Evolutionary conservation across 23 tunicate species (phyloP), one percentile per base, ranked within the genome.

Genomic region (Halocynthia roretzi): DNA sequence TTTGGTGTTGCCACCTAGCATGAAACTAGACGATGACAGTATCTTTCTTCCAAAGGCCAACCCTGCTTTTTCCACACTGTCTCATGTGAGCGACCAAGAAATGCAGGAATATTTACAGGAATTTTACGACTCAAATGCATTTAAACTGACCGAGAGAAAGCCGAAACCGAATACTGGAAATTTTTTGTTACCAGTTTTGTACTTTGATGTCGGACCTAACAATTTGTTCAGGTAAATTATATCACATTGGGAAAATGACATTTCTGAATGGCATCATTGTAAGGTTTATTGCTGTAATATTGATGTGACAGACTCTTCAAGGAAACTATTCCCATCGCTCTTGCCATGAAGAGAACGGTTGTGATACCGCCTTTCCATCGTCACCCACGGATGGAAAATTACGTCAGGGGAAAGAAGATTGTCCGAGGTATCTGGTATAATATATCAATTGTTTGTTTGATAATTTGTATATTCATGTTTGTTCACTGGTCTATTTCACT

Each of bases 191-290:
- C 99, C 99, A 7, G 71, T 94, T 61, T 68, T 94, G 80, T 88
- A 69, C 76, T 94, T 90, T 78, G 93, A 94, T 75, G 93, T 94
- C 82, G 99, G 99, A 8, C 99, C 99, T 8, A 94, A 94, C 78
- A 94, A 94, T 77, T 68, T 94, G 20, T 94, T 82, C 83, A 84
- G 99, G 95, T 85, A 81, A n/a, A 0, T 15, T 72, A 2, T 72
- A 20, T 62, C 62, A 12, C n/a, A 58, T 20, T 67, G 71, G 22
- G 21, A 1, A 17, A 20, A n/a, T 2, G 71, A 12, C 21, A 15
- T 67, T 67, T 11, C 71, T 67, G 18, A n/a, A 67, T 11, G 21
- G 2, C 64, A 58, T 58, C 2, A 58, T 14, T 17, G 15, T 15
- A n/a, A n/a, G n/a, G 64, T 58, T 58, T 14, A 58, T 58, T 2